phyloP scores from a whole-genome alignment of 2,797 vertebrate species.

The Phoeniculus purpureus region DNA sequence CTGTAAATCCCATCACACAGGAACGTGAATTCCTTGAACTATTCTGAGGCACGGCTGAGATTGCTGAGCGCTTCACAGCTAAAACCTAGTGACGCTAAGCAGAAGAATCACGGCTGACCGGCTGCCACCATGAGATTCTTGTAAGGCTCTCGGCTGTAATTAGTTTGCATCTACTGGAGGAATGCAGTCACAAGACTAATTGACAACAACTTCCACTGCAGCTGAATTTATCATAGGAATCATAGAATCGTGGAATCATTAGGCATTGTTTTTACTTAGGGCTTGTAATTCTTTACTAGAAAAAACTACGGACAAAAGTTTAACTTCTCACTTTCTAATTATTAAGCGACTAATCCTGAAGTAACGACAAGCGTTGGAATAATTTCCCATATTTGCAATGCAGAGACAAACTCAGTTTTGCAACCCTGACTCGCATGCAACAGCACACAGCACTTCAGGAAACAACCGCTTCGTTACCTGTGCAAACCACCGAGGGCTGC shows the following conservation, averaged over 20 bases:
- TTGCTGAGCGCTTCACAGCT: neutral
- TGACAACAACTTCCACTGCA: neutral
- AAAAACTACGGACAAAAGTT: neutral
- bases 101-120: neutral
- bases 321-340: constrained; percentile 25
- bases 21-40: neutral
- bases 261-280: neutral
- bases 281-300: neutral
- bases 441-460: neutral
- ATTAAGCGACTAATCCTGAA: constrained; percentile 28
- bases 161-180: neutral
- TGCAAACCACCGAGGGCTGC: neutral
- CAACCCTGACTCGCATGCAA: neutral
- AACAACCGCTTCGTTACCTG: neutral
- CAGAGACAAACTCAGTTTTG: constrained; percentile 12
- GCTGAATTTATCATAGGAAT: neutral
- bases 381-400: constrained; percentile 28
- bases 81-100: neutral
- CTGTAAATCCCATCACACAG: neutral
- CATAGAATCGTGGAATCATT: no score
- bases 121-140: neutral
- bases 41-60: neutral
- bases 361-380: constrained; percentile 16
- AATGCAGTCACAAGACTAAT: neutral
- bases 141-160: neutral